Evolutionary conservation across 2,797 vertebrate genomes (phyloP).

Genomic region (Halcyon chelicuti): DNA sequence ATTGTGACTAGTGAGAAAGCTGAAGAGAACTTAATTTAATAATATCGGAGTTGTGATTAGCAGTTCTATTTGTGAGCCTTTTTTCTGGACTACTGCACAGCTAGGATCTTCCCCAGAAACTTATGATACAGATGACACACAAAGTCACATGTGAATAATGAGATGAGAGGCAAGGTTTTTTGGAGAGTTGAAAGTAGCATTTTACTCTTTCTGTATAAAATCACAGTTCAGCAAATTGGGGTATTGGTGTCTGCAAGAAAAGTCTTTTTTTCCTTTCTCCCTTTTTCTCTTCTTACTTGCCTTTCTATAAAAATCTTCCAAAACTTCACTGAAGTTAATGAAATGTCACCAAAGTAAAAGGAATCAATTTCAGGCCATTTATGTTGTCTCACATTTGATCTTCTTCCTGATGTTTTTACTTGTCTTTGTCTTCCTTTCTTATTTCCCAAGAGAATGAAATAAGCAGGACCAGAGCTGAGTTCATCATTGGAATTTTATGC

Average conservation of each 20-base stretch:
- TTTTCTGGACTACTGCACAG: background rate
- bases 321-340: constrained; percentile 56
- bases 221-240: constrained; percentile 8
- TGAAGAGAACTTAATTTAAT: background rate
- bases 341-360: constrained; percentile 59
- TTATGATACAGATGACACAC: background rate
- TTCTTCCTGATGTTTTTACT: constrained; percentile 38
- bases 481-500: background rate
- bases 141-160: background rate
- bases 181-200: background rate
- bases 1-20: background rate
- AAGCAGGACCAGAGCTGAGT: background rate
- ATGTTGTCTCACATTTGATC: constrained; percentile 59
- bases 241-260: background rate
- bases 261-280: background rate
- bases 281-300: background rate
- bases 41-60: background rate
- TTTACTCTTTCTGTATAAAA: background rate
- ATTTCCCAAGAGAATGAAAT: constrained; percentile 39
- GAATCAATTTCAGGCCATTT: constrained; percentile 61
- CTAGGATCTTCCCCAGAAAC: background rate
- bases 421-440: constrained; percentile 39
- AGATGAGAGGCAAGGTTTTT: background rate
- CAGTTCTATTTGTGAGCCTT: rapidly evolving
- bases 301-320: constrained; percentile 2